Evolutionary conservation across 2,888 invertebrate genomes (phyloP).

Genomic region (Vanessa cardui): DNA sequence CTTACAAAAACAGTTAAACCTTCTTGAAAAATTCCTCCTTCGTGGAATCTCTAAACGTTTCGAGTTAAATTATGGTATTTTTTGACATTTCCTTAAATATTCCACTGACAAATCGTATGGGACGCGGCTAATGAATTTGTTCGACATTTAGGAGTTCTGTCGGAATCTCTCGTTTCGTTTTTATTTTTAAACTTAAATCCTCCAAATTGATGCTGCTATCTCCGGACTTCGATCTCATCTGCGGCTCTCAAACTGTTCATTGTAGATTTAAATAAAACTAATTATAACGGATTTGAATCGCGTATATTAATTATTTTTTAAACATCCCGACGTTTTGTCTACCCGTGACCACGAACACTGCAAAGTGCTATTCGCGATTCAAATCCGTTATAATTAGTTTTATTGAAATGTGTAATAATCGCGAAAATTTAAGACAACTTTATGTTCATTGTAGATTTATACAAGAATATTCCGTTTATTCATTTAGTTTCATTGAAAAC

Average conservation of each 20-base stretch:
- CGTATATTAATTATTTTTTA: no score
- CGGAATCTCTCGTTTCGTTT: constrained; percentile 57
- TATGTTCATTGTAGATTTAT: constrained; percentile 33
- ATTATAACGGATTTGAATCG: no score
- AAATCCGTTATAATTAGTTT: no score
- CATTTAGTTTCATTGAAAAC: no score
- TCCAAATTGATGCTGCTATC: constrained; percentile 67
- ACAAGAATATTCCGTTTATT: no score
- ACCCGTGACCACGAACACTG: no score
- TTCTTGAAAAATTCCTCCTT: constrained; percentile 28
- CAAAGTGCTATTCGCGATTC: no score
- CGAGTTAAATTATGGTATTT: constrained; percentile 17
- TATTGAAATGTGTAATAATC: no score
- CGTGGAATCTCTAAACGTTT: constrained; percentile 21
- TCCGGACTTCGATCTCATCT: constrained; percentile 56
- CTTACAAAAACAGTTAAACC: constrained; percentile 26
- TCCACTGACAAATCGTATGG: constrained; percentile 64
- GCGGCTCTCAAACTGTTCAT: constrained; percentile 53
- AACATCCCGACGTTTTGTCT: no score
- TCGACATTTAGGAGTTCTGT: constrained; percentile 54
- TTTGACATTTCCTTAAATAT: constrained; percentile 38
- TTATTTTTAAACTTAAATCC: constrained; percentile 51
- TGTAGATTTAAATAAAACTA: neutral
- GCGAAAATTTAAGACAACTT: no score
- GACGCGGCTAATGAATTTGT: constrained; percentile 68